These are phyloP conservation scores for Vanessa tameamea DNA, from an alignment of 1,140 invertebrate genomes.

Conservation along the genomic window DNA sequence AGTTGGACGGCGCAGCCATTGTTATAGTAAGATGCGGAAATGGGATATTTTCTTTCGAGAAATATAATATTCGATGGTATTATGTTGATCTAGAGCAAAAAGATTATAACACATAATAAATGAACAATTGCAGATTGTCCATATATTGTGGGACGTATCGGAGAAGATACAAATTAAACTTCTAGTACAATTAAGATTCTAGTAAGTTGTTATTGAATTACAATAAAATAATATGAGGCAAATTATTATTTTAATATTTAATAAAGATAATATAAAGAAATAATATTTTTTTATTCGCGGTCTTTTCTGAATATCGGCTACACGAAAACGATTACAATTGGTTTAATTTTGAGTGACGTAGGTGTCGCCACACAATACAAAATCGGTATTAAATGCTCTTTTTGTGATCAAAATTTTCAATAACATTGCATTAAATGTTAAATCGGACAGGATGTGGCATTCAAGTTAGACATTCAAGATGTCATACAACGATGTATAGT, in stretches of 20 bases:
- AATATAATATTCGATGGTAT: constrained; percentile 77
- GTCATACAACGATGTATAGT: not conserved
- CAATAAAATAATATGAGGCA: too few species aligned
- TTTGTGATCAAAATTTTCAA: constrained; percentile 60
- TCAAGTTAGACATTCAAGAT: constrained; percentile 12
- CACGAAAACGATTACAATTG: constrained; percentile 38
- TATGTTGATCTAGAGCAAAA: constrained; percentile 73
- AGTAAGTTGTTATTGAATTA: too few species aligned
- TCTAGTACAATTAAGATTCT: too few species aligned
- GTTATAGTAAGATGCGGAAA: constrained; percentile 79
- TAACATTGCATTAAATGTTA: constrained; percentile 49
- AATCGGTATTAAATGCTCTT: constrained; percentile 74
- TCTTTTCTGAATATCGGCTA: not conserved
- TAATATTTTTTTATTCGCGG: too few species aligned
- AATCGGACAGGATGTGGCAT: constrained; percentile 22
- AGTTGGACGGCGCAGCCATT: constrained; percentile 74
- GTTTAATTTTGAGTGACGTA: constrained; percentile 66
- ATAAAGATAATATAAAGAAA: too few species aligned
- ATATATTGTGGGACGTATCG: too few species aligned
- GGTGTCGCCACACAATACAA: constrained; percentile 64
- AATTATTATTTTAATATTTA: too few species aligned
- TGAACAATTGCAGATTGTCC: constrained; percentile 44
- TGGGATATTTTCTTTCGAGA: constrained; percentile 80
- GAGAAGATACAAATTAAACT: too few species aligned
- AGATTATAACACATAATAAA: constrained; percentile 55